A percentile compares a stretch with the other conserved stretches of the same genome.
Evolutionary conservation across 2,888 invertebrate species (phyloP).

Genomic region (Oscheius sp.): DNA sequence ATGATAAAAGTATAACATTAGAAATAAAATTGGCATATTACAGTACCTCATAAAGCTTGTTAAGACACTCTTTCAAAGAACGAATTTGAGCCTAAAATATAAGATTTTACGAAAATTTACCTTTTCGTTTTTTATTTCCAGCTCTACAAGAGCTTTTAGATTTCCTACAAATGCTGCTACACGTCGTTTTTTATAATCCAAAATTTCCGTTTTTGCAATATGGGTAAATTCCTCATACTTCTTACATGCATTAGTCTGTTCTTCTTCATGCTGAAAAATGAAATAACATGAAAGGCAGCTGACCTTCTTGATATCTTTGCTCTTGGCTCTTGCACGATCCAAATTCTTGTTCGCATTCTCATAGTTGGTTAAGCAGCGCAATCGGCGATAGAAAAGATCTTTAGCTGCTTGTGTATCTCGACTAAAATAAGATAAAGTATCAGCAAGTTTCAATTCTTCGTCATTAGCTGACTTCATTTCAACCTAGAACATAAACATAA

Average conservation of each 20-base stretch:
- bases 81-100: conserved; percentile 45
- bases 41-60: conserved; percentile 34
- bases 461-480: conserved; percentile 96
- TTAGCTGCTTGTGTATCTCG: conserved; percentile 96
- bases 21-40: neutral
- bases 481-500: conserved; percentile 80
- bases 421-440: conserved; percentile 95
- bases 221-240: conserved; percentile 95
- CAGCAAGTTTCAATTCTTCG: conserved; percentile 92
- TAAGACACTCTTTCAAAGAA: conserved; percentile 43
- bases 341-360: conserved; percentile 94
- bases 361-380: conserved; percentile 90
- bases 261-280: conserved; percentile 84
- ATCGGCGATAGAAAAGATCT: conserved; percentile 87
- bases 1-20: neutral
- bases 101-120: too few species aligned
- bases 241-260: conserved; percentile 92
- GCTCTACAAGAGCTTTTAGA: conserved; percentile 90
- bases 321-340: conserved; percentile 93
- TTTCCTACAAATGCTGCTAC: conserved; percentile 94
- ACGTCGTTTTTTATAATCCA: conserved; percentile 76
- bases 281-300: neutral
- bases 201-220: conserved; percentile 82
- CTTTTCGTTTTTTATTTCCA: conserved; percentile 88
- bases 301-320: conserved; percentile 94